Evolutionary conservation across 2,888 invertebrate genomes (phyloP).

Genomic region (Odontomyia ornata): DNA sequence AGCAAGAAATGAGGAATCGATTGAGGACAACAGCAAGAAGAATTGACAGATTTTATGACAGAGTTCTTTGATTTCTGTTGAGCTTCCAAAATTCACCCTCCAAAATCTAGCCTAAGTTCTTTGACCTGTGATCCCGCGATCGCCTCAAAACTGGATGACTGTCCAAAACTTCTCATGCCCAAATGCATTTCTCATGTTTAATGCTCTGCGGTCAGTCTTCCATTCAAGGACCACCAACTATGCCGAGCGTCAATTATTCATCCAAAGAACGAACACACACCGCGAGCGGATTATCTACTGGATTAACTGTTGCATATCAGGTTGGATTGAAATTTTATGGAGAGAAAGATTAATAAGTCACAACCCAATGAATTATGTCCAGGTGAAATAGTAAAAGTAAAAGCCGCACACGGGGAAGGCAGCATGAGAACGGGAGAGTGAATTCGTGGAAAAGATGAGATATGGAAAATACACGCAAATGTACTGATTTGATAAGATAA

Average conservation of each 20-base stretch:
- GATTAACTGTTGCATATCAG: not conserved
- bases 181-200: no score
- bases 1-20: no score
- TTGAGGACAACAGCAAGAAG: no score
- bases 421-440: no score
- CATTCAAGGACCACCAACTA: constrained; percentile 1
- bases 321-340: not conserved
- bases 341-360: not conserved
- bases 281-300: not conserved
- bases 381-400: not conserved
- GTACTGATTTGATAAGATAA: not conserved
- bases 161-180: no score
- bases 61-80: no score
- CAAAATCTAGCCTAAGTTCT: no score
- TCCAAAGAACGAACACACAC: not conserved
- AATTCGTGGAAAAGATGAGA: not conserved
- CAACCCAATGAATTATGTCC: not conserved
- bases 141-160: no score
- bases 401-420: not conserved
- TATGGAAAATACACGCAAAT: not conserved
- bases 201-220: not conserved
- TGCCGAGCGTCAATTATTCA: not conserved
- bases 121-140: no score
- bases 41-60: no score
- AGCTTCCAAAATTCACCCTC: no score